Conservation (phyloP, 2,797 vertebrate genomes). For the Liparis tanakae region DNA sequence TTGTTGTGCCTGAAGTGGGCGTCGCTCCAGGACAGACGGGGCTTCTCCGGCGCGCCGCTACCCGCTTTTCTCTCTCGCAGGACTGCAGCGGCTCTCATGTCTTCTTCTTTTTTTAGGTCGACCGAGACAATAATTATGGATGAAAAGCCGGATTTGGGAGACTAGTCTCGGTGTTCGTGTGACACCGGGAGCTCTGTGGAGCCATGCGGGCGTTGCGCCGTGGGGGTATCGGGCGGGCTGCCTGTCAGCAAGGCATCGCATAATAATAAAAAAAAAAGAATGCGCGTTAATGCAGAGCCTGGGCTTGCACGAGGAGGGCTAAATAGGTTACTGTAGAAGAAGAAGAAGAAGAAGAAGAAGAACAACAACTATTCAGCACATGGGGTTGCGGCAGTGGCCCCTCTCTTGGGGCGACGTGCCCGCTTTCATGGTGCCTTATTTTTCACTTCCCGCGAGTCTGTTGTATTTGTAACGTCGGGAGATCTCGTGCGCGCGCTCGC, state of each 20-base stretch:
- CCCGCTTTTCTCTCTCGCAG: conserved; percentile 75
- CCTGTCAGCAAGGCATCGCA: conserved; percentile 29
- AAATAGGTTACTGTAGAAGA: conserved; percentile 25
- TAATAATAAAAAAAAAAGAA: conserved; percentile 32
- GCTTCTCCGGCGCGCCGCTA: conserved; percentile 72
- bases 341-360: not conserved
- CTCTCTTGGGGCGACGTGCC: conserved; percentile 4
- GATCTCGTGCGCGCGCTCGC: conserved; percentile 9
- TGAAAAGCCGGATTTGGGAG: not conserved
- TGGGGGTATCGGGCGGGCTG: conserved; percentile 68
- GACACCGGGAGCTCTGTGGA: not conserved
- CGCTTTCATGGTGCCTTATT: not conserved
- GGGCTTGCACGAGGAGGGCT: not conserved
- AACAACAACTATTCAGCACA: conserved; percentile 35
- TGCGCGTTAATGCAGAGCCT: conserved; percentile 27
- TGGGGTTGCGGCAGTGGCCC: conserved; percentile 23
- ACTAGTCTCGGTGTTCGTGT: not conserved
- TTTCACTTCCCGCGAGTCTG: not conserved
- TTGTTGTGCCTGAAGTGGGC: conserved; percentile 85
- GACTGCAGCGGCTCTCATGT: conserved; percentile 66
- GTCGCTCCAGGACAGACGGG: conserved; percentile 82
- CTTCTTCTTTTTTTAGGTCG: conserved; percentile 56
- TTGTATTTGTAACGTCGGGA: conserved; percentile 5
- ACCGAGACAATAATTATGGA: conserved; percentile 22
- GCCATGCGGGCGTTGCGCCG: conserved; percentile 65